Conservation (phyloP, 2,888 invertebrate species). For the Hemicrepidius hirtus region DNA sequence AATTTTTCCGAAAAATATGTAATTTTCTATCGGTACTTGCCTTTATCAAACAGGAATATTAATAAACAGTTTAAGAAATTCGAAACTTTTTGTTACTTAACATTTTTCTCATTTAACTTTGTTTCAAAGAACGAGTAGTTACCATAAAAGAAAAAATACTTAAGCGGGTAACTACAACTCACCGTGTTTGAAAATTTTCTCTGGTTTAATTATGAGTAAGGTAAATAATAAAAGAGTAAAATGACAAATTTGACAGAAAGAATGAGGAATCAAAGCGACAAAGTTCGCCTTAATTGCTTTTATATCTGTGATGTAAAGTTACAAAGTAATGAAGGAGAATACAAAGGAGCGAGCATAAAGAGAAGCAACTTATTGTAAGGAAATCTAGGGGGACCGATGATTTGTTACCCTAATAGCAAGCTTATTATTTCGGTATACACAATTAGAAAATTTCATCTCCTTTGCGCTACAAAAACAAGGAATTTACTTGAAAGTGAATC, state of each 20-base stretch:
- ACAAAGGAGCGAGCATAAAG: conserved; percentile 18
- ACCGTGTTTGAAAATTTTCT: too few relatives aligned
- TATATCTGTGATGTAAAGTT: conserved; percentile 16
- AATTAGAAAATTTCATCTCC: conserved; percentile 7
- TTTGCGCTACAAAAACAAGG: background rate
- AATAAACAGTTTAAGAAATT: background rate
- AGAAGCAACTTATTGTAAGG: conserved; percentile 14
- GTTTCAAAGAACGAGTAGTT: too few relatives aligned
- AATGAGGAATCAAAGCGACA: conserved; percentile 11
- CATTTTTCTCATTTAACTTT: background rate
- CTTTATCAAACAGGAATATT: background rate
- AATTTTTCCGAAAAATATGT: conserved; percentile 11
- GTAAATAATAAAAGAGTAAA: background rate
- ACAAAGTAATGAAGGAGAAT: conserved; percentile 9
- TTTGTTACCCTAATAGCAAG: conserved; percentile 23
- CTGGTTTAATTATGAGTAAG: too few relatives aligned
- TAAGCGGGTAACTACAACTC: too few relatives aligned
- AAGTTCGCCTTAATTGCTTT: conserved; percentile 25
- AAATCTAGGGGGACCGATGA: conserved; percentile 14
- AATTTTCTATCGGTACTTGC: background rate
- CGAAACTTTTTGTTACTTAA: background rate
- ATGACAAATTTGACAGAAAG: conserved; percentile 8
- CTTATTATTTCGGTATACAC: conserved; percentile 22
- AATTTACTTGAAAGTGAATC: too few relatives aligned
- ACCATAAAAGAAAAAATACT: too few relatives aligned